Evolutionary conservation across 2,888 invertebrate genomes (phyloP).

Genomic region (Hipparchia semele): DNA sequence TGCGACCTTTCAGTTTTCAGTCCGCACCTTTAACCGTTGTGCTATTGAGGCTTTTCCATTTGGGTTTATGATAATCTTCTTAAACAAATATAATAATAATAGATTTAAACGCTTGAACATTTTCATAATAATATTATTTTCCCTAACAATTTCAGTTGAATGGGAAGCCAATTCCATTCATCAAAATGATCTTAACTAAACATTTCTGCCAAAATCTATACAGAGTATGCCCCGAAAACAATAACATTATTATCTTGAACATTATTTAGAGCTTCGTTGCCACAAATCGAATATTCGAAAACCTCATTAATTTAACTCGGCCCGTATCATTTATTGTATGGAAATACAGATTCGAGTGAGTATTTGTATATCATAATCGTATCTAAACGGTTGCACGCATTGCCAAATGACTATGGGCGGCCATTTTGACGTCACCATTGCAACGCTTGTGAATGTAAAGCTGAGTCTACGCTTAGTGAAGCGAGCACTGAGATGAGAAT

Average conservation of each 20-base stretch:
- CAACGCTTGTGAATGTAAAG: conserved; percentile 16
- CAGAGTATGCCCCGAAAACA: not conserved
- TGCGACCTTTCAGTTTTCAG: too few species aligned
- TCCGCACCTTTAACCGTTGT: too few species aligned
- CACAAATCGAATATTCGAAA: conserved; percentile 17
- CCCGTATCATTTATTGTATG: conserved; percentile 10
- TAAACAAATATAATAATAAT: too few species aligned
- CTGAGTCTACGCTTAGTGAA: too few species aligned
- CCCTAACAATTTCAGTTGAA: not conserved
- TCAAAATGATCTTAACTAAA: conserved; percentile 7
- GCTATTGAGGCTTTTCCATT: too few species aligned
- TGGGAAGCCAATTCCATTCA: conserved; percentile 2
- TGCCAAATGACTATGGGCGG: conserved; percentile 32
- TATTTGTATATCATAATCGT: conserved; percentile 30
- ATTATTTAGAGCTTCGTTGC: conserved; percentile 17
- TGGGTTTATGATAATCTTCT: too few species aligned
- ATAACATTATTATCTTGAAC: conserved; percentile 14
- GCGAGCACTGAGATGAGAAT: too few species aligned
- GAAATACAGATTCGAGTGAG: conserved; percentile 24
- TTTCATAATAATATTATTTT: conserved; percentile 1
- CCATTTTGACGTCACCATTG: conserved; percentile 29
- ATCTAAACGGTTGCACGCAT: conserved; percentile 30
- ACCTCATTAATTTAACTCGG: conserved; percentile 6
- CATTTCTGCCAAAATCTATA: conserved; percentile 12
- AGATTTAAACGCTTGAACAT: not conserved